Evolutionary conservation across 2,888 invertebrate genomes (phyloP), one percentile per base, ranked within the genome.

Genomic region (Cordilura impudica): DNA sequence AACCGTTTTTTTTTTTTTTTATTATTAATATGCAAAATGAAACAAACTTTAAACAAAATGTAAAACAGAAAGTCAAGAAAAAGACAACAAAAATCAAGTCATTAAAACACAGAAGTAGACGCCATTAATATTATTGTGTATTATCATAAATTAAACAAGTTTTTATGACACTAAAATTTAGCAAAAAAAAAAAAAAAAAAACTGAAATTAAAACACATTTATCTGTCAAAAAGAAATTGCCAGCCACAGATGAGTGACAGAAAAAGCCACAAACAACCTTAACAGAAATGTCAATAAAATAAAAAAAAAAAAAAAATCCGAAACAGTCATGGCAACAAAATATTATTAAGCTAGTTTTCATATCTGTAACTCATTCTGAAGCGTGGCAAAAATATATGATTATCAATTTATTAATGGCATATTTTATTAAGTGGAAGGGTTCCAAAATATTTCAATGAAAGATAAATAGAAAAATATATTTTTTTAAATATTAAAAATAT

Each of bases 81-180:
- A 39, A 43, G 14, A 21, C 21, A 3, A 43, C n/a, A 43, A 49
- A 47, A 49, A n/a, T n/a, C n/a, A 35, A 56, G 45, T 51, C 35
- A 39, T 65, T 35, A 56, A 65, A 23, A 18, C 45, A 65, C n/a
- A 65, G 35, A 31, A 56, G 45, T 51, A 67, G 66, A 60, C 74
- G 66, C 74, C 74, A 67, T 63, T 60, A 74, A 60, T 60, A 18
- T 43, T 14, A n/a, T 43, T 16, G 1, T 18, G 1, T 35, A n/a
- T 49, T 53, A 26, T 29, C 61, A 49, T 21, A 63, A 69, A 67
- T 39, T 56, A 49, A 70, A 69, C 63, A 63, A 63, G 69, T 51
- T 70, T 51, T 70, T 56, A 56, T 61, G 43, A 49, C 39, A 75
- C 29, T 56, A 29, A 31, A 61, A 60, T 63, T 69, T 60, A 51